These are phyloP conservation scores for Eupeodes luniger DNA, from an alignment of 2,888 invertebrate genomes.

Conservation along the genomic window DNA sequence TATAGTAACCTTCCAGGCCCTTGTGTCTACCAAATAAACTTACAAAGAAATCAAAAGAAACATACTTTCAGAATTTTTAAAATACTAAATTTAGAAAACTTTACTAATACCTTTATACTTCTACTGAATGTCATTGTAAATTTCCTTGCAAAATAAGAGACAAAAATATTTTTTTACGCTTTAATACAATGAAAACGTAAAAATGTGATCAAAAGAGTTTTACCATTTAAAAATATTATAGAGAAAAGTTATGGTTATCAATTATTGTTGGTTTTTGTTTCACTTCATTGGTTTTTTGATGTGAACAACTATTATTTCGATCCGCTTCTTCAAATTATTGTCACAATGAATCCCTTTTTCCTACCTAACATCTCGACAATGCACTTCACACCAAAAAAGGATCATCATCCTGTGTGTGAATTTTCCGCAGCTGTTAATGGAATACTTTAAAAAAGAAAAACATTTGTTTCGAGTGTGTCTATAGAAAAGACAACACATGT, in stretches of 20 bases:
- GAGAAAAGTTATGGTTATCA: too few species aligned
- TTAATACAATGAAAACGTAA: not conserved
- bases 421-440: conserved; percentile 27
- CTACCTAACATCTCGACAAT: not conserved
- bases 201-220: conserved; percentile 3
- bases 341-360: not conserved
- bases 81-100: too few species aligned
- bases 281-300: not conserved
- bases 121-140: too few species aligned
- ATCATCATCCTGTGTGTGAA: conserved; percentile 24
- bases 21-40: too few species aligned
- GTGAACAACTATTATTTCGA: not conserved
- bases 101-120: too few species aligned
- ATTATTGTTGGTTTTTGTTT: not conserved
- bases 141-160: too few species aligned
- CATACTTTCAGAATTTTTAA: too few species aligned
- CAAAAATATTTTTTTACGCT: too few species aligned
- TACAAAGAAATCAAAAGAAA: too few species aligned
- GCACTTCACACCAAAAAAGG: not conserved
- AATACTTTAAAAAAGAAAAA: not conserved
- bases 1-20: too few species aligned
- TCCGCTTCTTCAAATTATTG: not conserved
- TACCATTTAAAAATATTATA: not conserved
- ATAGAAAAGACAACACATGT: conserved; percentile 13
- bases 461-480: conserved; percentile 17